Evolutionary conservation across 2,888 invertebrate genomes (phyloP).

Genomic region (Plemyria rubiginata): DNA sequence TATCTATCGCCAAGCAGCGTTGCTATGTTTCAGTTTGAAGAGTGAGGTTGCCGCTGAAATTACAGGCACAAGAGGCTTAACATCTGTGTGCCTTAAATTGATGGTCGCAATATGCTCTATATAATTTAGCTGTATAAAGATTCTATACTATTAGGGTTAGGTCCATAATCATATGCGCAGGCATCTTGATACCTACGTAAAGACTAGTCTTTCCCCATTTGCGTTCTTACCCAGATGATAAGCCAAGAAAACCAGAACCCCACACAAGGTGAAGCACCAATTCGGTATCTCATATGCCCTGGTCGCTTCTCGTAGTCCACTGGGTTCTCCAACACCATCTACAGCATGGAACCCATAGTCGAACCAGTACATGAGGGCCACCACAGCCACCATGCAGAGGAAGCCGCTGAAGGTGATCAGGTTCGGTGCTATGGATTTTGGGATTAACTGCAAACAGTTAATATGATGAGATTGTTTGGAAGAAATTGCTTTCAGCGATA

Average conservation of each 20-base stretch:
- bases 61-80: too few species aligned
- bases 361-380: constrained; percentile 90
- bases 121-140: too few species aligned
- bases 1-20: too few species aligned
- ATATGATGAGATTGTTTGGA: too few species aligned
- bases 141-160: too few species aligned
- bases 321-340: constrained; percentile 45
- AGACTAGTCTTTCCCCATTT: too few species aligned
- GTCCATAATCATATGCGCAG: too few species aligned
- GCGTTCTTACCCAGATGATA: constrained; percentile 93
- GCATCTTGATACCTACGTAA: too few species aligned
- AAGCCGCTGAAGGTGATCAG: constrained; percentile 98
- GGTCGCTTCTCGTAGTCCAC: constrained; percentile 21
- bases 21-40: too few species aligned
- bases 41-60: too few species aligned
- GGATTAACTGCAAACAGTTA: constrained; percentile 89
- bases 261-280: constrained; percentile 93
- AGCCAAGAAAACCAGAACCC: constrained; percentile 94
- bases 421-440: constrained; percentile 98
- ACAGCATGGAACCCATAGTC: constrained; percentile 91
- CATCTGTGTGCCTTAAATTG: too few species aligned
- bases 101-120: too few species aligned
- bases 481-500: neutral
- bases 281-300: constrained; percentile 86
- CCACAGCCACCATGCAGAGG: constrained; percentile 93